These are phyloP conservation scores for Cyphomyrus discorhynchus DNA, from an alignment of 2,113 vertebrate genomes.

Conservation along the genomic window DNA sequence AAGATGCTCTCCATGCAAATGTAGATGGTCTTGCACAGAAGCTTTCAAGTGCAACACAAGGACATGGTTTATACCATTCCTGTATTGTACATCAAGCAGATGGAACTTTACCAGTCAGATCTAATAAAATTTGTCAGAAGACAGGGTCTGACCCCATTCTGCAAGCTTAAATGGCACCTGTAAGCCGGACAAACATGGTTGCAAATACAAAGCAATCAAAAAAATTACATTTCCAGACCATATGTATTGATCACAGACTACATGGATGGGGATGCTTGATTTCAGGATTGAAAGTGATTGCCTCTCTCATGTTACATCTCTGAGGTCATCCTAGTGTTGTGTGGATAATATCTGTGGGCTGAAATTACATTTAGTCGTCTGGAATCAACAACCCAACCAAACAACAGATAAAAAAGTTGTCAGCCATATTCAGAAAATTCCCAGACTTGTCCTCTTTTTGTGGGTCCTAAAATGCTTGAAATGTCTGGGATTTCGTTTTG, in stretches of 20 bases:
- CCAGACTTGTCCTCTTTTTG: background rate
- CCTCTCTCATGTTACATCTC: background rate
- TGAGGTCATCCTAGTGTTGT: background rate
- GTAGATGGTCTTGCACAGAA: background rate
- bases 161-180: background rate
- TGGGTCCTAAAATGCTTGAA: background rate
- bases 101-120: background rate
- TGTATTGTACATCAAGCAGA: background rate
- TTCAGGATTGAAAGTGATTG: background rate
- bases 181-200: background rate
- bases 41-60: background rate
- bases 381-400: background rate
- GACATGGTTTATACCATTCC: background rate
- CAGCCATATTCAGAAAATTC: background rate
- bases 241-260: background rate
- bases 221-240: background rate
- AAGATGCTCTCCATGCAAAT: background rate
- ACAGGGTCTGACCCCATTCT: background rate
- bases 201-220: background rate
- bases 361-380: background rate
- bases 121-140: background rate
- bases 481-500: background rate
- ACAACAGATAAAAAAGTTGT: background rate
- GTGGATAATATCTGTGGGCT: background rate
- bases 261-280: background rate